Evolutionary conservation across 2,113 vertebrate species (phyloP).

Genomic region (Syngnathus typhle): DNA sequence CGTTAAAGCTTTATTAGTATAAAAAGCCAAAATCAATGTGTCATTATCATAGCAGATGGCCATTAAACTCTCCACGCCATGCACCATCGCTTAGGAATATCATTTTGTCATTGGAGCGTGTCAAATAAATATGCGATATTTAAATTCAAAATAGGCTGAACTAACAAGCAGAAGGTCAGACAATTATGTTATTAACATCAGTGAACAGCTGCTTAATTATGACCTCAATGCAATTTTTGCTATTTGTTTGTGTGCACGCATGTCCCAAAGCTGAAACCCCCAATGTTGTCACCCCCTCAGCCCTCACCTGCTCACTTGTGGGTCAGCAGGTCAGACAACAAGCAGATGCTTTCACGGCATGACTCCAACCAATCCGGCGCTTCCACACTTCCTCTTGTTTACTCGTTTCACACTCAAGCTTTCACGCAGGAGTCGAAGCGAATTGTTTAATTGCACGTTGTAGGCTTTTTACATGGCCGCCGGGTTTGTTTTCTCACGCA

Average conservation of each 20-base stretch:
- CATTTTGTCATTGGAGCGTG: not conserved
- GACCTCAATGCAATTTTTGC: not conserved
- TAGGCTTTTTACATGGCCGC: not conserved
- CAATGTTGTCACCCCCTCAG: conserved; percentile 1
- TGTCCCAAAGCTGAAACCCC: conserved; percentile 10
- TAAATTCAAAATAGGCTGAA: not conserved
- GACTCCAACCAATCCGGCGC: conserved; percentile 32
- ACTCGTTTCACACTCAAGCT: conserved; percentile 19
- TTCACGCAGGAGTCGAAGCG: not conserved
- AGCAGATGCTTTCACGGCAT: conserved; percentile 55
- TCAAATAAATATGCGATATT: not conserved
- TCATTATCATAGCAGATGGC: not conserved
- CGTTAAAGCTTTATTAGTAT: not conserved
- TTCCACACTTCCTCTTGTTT: conserved; percentile 14
- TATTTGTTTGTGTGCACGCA: not conserved
- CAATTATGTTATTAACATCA: not conserved
- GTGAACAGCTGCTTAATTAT: conserved; percentile 1
- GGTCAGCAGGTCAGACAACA: conserved; percentile 40
- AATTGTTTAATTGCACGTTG: not conserved
- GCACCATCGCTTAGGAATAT: not conserved
- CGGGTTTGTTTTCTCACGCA: not conserved
- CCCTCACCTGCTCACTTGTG: conserved; percentile 1
- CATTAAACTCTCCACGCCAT: not conserved
- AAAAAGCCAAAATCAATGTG: not conserved
- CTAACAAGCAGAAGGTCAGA: not conserved